Conservation (phyloP, 2,888 invertebrate genomes). For the Camptogramma bilineatum region DNA sequence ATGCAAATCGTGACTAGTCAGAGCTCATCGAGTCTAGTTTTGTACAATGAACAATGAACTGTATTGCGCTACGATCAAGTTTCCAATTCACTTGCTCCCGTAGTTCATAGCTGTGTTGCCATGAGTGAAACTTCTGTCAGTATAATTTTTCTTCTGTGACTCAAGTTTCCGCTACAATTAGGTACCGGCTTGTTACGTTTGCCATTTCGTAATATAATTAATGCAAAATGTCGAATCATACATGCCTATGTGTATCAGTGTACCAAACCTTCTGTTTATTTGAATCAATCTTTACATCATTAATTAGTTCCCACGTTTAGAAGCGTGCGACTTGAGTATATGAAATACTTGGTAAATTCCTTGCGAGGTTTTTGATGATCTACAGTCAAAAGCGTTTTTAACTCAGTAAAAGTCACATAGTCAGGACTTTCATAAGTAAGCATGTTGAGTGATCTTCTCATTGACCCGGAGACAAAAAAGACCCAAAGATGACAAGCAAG, state of each 20-base stretch:
- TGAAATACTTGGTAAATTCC: background rate
- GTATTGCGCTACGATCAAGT: background rate
- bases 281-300: conserved; percentile 14
- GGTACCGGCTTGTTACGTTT: conserved; percentile 26
- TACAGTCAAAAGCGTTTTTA: background rate
- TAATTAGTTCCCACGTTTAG: conserved; percentile 10
- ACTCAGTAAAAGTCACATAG: background rate
- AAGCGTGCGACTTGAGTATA: background rate
- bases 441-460: background rate
- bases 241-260: conserved; percentile 1
- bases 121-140: conserved; percentile 7
- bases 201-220: conserved; percentile 25
- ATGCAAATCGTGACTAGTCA: background rate
- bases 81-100: background rate
- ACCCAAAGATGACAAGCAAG: background rate
- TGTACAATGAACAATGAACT: background rate
- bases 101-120: background rate
- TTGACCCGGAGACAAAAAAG: background rate
- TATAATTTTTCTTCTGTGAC: conserved; percentile 51
- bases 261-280: conserved; percentile 6
- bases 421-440: background rate
- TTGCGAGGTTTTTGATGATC: background rate
- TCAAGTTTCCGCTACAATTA: conserved; percentile 25
- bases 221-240: conserved; percentile 19
- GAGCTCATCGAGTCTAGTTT: background rate